These are phyloP conservation scores for Chaetorhynchus papuensis DNA, from an alignment of 2,113 vertebrate species.

Conservation along the genomic window DNA sequence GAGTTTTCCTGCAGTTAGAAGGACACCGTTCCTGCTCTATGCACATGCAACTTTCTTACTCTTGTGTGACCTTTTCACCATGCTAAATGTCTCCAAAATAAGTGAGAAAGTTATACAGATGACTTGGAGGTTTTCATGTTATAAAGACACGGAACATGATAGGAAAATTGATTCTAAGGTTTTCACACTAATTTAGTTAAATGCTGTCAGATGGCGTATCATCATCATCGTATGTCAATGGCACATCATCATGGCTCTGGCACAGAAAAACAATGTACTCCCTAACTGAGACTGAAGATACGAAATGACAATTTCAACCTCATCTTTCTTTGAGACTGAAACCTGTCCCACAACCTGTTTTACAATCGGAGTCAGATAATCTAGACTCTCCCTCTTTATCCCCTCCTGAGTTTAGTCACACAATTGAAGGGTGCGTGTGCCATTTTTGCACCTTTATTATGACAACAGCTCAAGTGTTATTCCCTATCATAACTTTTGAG, in stretches of 20 bases:
- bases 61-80: background rate
- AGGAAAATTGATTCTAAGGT: background rate
- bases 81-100: background rate
- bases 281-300: background rate
- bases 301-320: background rate
- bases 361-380: background rate
- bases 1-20: background rate
- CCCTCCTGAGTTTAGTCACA: background rate
- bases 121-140: background rate
- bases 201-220: background rate
- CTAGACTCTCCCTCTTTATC: background rate
- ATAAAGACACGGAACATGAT: background rate
- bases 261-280: background rate
- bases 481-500: background rate
- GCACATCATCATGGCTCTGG: background rate
- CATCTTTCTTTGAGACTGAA: background rate
- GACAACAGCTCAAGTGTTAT: background rate
- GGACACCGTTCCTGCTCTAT: background rate
- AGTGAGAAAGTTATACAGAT: background rate
- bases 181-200: background rate
- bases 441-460: background rate
- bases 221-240: background rate
- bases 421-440: fast-evolving
- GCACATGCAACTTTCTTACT: background rate
- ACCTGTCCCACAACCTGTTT: background rate